phyloP scores from a whole-genome alignment of 2,888 invertebrate genomes.

The Polyploca ridens region DNA sequence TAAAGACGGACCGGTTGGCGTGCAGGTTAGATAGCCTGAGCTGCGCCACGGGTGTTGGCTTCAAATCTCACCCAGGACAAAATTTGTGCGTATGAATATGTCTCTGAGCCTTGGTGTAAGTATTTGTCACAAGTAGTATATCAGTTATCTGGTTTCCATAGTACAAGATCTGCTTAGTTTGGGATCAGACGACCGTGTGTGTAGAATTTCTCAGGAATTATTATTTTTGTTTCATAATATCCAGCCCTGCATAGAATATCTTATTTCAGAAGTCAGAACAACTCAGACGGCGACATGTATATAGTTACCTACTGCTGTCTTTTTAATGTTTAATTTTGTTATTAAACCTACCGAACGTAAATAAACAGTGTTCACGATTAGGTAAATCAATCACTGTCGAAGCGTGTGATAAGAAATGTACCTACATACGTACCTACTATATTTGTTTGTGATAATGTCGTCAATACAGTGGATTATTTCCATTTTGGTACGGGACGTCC shows the following conservation, averaged over 20 bases:
- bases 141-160: too few species aligned
- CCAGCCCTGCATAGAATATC: background rate
- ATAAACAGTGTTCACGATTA: constrained; percentile 29
- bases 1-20: too few species aligned
- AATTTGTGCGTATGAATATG: too few species aligned
- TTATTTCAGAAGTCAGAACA: too few species aligned
- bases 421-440: constrained; percentile 23
- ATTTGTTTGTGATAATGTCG: constrained; percentile 60
- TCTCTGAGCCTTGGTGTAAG: too few species aligned
- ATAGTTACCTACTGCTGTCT: background rate
- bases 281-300: background rate
- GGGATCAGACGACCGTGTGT: too few species aligned
- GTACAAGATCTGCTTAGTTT: too few species aligned
- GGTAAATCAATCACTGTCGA: constrained; percentile 62
- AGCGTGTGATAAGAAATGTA: constrained; percentile 32
- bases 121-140: too few species aligned
- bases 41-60: too few species aligned
- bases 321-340: constrained; percentile 5
- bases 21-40: too few species aligned
- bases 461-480: constrained; percentile 73
- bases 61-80: too few species aligned
- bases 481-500: constrained; percentile 48
- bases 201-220: too few species aligned
- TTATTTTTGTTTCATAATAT: background rate
- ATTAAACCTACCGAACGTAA: background rate